Evolutionary conservation across 2,113 vertebrate species (phyloP).

Genomic region (Megaceryle maxima): DNA sequence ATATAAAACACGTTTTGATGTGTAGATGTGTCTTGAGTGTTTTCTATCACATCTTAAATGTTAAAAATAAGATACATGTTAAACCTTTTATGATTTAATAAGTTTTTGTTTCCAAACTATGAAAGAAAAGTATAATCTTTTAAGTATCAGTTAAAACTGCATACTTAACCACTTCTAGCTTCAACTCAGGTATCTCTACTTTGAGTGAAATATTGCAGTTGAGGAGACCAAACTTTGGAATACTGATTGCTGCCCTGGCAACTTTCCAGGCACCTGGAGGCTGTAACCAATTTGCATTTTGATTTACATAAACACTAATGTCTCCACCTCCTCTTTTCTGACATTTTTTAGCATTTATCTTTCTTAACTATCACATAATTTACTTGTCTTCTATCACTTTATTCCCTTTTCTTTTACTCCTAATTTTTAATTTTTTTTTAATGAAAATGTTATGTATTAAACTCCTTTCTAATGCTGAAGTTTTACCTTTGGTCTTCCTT

Average conservation of each 20-base stretch:
- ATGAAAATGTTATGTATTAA: not conserved
- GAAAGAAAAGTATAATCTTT: not conserved
- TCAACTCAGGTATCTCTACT: slow-evolving; percentile 9
- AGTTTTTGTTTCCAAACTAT: not conserved
- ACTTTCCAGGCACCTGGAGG: slow-evolving; percentile 62
- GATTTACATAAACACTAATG: slow-evolving; percentile 67
- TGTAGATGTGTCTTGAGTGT: not conserved
- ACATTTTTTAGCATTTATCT: slow-evolving; percentile 59
- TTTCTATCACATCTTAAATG: not conserved
- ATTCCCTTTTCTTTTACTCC: slow-evolving; percentile 17
- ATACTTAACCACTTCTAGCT: slow-evolving; percentile 11
- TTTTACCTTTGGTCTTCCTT: not conserved
- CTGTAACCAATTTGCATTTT: slow-evolving; percentile 56
- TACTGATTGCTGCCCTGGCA: slow-evolving; percentile 62
- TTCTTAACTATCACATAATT: slow-evolving; percentile 61
- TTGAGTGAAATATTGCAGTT: slow-evolving; percentile 51
- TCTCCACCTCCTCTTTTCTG: slow-evolving; percentile 57
- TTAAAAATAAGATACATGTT: not conserved
- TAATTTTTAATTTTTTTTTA: slow-evolving; percentile 23
- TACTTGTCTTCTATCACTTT: slow-evolving; percentile 60
- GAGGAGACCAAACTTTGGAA: slow-evolving; percentile 53
- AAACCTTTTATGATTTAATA: not conserved
- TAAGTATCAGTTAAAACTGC: not conserved
- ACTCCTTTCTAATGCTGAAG: not conserved
- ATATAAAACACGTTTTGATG: not conserved